A percentile compares a stretch with the other conserved stretches of the same genome.
Conservation (phyloP, 1,140 invertebrate species). For the Drosophila tropicalis region DNA sequence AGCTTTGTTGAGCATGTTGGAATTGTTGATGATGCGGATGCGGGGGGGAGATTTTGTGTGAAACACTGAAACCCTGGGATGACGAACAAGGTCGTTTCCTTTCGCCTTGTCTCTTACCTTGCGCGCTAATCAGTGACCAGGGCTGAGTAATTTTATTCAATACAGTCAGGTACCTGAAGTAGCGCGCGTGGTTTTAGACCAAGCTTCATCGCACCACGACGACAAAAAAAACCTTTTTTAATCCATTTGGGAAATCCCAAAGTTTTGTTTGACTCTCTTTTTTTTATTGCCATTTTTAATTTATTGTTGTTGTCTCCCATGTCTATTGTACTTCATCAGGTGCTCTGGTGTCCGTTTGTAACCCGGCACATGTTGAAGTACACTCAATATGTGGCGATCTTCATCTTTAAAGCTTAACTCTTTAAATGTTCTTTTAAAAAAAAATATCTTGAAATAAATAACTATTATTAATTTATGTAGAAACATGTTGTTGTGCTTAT, state of each 20-base stretch:
- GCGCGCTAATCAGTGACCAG: conserved; percentile 90
- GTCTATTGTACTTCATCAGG: conserved; percentile 99
- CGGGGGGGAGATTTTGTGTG: neutral
- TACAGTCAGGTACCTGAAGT: conserved; percentile 98
- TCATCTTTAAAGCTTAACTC: conserved; percentile 18
- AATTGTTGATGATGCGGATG: neutral
- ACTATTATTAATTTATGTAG: conserved; percentile 8
- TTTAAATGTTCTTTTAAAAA: neutral
- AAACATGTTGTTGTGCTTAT: conserved; percentile 8
- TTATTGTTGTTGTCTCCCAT: conserved; percentile 86
- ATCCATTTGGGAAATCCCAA: neutral
- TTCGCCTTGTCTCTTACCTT: conserved; percentile 81
- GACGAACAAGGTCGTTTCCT: conserved; percentile 77
- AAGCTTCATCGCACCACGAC: conserved; percentile 24
- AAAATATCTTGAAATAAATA: conserved; percentile 5
- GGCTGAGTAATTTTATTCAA: conserved; percentile 84
- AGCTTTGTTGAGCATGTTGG: conserved; percentile 26
- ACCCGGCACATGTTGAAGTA: conserved; percentile 98
- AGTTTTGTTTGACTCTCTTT: conserved; percentile 19
- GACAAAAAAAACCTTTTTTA: neutral
- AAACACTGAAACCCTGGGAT: conserved; percentile 28
- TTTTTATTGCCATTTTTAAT: neutral
- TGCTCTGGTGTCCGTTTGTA: conserved; percentile 93
- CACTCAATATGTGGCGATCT: conserved; percentile 88
- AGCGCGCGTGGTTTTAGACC: conserved; percentile 91